Evolutionary conservation across 2,888 invertebrate genomes (phyloP).

Genomic region (Plebejus anna): DNA sequence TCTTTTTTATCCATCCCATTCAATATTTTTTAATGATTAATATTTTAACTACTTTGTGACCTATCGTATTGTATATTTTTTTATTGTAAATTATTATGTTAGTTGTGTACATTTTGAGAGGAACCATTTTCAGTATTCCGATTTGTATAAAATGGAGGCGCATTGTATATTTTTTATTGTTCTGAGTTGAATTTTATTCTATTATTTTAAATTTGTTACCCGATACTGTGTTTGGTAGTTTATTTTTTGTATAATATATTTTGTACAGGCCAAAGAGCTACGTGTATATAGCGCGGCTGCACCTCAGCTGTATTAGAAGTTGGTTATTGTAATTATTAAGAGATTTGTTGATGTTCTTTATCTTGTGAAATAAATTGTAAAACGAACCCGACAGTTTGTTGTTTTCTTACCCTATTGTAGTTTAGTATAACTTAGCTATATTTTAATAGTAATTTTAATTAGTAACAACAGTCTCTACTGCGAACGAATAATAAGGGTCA

Average conservation of each 20-base stretch:
- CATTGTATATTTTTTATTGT: slow-evolving; percentile 56
- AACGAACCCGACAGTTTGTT: slow-evolving; percentile 43
- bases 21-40: background rate
- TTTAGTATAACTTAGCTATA: no score
- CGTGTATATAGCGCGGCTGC: slow-evolving; percentile 73
- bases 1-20: background rate
- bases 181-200: slow-evolving; percentile 61
- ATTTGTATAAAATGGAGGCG: slow-evolving; percentile 40
- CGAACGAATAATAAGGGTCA: no score
- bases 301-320: slow-evolving; percentile 63
- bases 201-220: slow-evolving; percentile 76
- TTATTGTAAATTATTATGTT: slow-evolving; percentile 31
- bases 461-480: no score
- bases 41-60: slow-evolving; percentile 5
- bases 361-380: slow-evolving; percentile 67
- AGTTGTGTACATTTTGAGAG: slow-evolving; percentile 54
- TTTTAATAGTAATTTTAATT: no score
- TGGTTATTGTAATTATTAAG: slow-evolving; percentile 78
- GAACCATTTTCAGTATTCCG: slow-evolving; percentile 61
- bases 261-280: slow-evolving; percentile 78
- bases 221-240: slow-evolving; percentile 62
- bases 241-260: slow-evolving; percentile 60
- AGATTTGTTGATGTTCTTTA: slow-evolving; percentile 79
- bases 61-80: slow-evolving; percentile 24
- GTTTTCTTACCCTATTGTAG: slow-evolving; percentile 31